Base-by-base conservation (phyloP, 2,797 vertebrate genomes). In the Macrochelys suwanniensis region DNA sequence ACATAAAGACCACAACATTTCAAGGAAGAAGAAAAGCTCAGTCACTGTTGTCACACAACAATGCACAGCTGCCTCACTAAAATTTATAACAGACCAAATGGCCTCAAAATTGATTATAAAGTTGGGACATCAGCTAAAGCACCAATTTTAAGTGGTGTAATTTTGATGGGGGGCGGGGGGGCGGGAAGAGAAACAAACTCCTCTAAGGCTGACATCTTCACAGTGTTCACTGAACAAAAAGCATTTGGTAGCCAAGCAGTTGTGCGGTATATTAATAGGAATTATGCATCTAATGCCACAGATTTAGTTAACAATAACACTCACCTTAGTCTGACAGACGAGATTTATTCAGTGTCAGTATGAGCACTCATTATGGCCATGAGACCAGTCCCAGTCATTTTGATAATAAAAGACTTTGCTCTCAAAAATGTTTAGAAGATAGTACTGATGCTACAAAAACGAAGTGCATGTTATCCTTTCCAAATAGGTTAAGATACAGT, bases 41-140 rank as follows among this genome's bases (percentile, higher is more conserved):
- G 45, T 59, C 92, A 94, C 68, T 93, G 53, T 37, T 82, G 94
- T 59, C 97, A 96, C 96, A 97, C 91, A 84, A 10, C 88, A 91
- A 61, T 80, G 87, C 83, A 85, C 95, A 97, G 95, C 92, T 94
- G 90, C 85, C 91, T 84, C 61, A 50, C 90, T 23, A 86, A 96
- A 95, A 96, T 84, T 95, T 89, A 97, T 87, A 96, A 97, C 76
- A 96, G 47, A 91, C 87, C 86, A 97, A 96, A 95, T 53, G 82
- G 88, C 93, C 88, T 90, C 95, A 83, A 87, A 95, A 95, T 77
- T 88, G 86, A 87, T 95, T 87, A 53, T 25, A 79, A 89, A 96
- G 68, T 76, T 94, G 92, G 78, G 93, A 92, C 89, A 92, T 71
- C 61, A 89, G 86, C 95, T 61, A 87, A 92, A 92, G 89, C 84